phyloP scores from a whole-genome alignment of 2,888 invertebrate genomes.

The Latrodectus elegans region DNA sequence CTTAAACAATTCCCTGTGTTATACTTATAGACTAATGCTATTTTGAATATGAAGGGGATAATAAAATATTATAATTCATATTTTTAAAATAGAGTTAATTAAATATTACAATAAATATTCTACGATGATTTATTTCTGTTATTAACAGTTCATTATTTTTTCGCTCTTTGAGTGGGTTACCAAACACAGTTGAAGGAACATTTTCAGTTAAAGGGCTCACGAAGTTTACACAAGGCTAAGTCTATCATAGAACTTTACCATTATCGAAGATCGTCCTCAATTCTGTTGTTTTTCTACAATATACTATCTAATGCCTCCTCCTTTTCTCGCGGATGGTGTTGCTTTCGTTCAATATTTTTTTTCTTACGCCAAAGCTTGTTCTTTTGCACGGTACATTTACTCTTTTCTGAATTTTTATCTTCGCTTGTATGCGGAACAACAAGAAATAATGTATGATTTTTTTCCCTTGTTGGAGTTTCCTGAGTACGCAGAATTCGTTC shows the following conservation, averaged over 20 bases:
- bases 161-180: too few species aligned
- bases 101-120: too few species aligned
- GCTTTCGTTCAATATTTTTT: slow-evolving; percentile 18
- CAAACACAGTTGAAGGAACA: too few species aligned
- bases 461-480: background rate
- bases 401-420: background rate
- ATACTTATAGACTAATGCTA: too few species aligned
- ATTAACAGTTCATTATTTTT: too few species aligned
- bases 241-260: slow-evolving; percentile 20
- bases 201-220: background rate
- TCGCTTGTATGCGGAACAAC: background rate
- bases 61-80: too few species aligned
- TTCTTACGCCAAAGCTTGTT: background rate
- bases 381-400: slow-evolving; percentile 5
- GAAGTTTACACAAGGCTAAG: slow-evolving; percentile 42
- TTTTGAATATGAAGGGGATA: too few species aligned
- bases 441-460: background rate
- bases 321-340: background rate
- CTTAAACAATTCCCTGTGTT: too few species aligned
- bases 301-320: slow-evolving; percentile 1
- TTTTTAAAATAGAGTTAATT: too few species aligned
- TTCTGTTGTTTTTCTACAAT: slow-evolving; percentile 25
- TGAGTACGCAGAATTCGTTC: background rate
- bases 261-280: slow-evolving; percentile 50
- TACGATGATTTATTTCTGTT: too few species aligned